Conservation (phyloP, 2,888 invertebrate genomes). For the Axea sp. region DNA sequence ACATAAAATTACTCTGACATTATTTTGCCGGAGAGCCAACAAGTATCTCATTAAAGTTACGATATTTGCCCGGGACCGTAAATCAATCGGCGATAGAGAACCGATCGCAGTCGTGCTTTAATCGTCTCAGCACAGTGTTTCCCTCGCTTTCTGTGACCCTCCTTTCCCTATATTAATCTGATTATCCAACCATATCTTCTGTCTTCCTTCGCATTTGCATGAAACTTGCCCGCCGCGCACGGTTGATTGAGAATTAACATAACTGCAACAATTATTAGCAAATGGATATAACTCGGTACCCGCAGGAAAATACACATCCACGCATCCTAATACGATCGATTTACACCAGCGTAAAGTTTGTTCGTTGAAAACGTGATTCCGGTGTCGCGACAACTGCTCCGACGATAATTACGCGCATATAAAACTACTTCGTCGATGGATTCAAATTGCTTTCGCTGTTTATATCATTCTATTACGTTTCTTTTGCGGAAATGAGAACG, state of each 20-base stretch:
- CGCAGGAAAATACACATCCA: too few relatives aligned
- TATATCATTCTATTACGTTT: too few relatives aligned
- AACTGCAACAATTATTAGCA: conserved; percentile 76
- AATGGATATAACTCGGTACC: too few relatives aligned
- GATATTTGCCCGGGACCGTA: conserved; percentile 66
- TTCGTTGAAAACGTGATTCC: too few relatives aligned
- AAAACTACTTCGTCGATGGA: too few relatives aligned
- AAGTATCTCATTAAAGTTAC: conserved; percentile 62
- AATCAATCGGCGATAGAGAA: conserved; percentile 70
- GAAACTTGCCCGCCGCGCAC: conserved; percentile 66
- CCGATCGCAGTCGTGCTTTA: conserved; percentile 73
- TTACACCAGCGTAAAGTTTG: too few relatives aligned
- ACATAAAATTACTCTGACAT: conserved; percentile 44
- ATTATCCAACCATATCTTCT: conserved; percentile 47
- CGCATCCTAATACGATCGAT: too few relatives aligned
- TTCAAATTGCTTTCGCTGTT: too few relatives aligned
- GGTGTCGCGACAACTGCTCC: too few relatives aligned
- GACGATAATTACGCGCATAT: too few relatives aligned
- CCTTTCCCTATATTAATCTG: conserved; percentile 55
- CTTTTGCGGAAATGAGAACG: too few relatives aligned
- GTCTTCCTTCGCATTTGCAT: conserved; percentile 69
- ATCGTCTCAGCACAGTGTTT: conserved; percentile 63
- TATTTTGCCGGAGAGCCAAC: conserved; percentile 60
- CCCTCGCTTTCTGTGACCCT: conserved; percentile 44
- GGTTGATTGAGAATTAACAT: conserved; percentile 76